Conservation (phyloP, 2,113 vertebrate species). For the Ophthalmolycus amberensis region DNA sequence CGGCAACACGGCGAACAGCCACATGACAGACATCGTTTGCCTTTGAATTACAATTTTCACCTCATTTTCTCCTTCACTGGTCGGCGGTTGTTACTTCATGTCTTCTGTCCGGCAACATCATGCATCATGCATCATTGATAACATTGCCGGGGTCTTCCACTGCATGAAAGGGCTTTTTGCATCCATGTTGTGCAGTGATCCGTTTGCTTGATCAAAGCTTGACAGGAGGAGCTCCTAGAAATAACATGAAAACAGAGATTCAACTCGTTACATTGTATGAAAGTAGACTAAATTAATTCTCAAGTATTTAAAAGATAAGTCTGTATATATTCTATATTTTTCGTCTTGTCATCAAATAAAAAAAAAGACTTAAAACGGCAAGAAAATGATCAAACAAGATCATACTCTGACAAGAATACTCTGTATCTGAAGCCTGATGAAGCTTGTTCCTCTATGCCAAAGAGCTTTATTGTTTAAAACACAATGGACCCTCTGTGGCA, state of each 20-base stretch:
- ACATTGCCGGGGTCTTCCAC: background rate
- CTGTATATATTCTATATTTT: background rate
- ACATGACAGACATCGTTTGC: slow-evolving; percentile 4
- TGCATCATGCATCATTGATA: slow-evolving; percentile 22
- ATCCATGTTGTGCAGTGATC: background rate
- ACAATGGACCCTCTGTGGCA: background rate
- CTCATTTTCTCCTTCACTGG: slow-evolving; percentile 14
- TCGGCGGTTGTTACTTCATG: slow-evolving; percentile 11
- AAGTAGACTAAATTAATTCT: background rate
- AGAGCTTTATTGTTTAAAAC: slow-evolving; percentile 8
- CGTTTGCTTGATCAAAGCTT: background rate
- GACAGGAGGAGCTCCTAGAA: background rate
- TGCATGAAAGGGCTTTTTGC: background rate
- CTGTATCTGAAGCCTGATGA: background rate
- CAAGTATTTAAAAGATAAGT: background rate
- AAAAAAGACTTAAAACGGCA: background rate
- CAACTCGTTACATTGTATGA: background rate
- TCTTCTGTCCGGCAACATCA: background rate
- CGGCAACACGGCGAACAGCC: slow-evolving; percentile 17
- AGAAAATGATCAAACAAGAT: background rate
- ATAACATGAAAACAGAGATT: background rate
- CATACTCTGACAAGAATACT: background rate
- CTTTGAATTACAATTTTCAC: slow-evolving; percentile 44
- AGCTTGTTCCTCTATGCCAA: slow-evolving; percentile 6
- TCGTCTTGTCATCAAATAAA: background rate